phyloP scores from a whole-genome alignment of 2,113 vertebrate genomes.

The Toxotes chatareus region DNA sequence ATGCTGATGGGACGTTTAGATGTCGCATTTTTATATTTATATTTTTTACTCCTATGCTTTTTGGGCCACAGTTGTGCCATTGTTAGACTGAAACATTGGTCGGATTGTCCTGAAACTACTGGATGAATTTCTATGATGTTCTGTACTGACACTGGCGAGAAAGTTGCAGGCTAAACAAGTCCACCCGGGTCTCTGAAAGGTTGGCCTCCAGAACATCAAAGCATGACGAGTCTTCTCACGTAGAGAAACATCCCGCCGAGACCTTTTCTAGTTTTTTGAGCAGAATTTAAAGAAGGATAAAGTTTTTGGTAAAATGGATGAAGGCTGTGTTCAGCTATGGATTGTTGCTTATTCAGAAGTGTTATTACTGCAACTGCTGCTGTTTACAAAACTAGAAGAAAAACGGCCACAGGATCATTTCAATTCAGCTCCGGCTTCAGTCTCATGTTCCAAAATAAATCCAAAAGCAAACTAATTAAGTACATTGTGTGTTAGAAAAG shows the following conservation, averaged over 20 bases:
- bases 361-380: no score
- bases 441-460: no score
- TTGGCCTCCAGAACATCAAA: no score
- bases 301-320: not conserved
- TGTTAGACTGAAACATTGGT: not conserved
- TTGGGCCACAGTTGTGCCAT: not conserved
- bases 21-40: constrained; percentile 32
- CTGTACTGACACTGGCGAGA: not conserved
- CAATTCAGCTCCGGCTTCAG: no score
- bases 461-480: no score
- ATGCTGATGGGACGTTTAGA: constrained; percentile 60
- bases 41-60: constrained; percentile 20
- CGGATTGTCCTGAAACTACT: not conserved
- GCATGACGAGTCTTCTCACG: no score
- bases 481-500: no score
- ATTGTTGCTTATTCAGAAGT: no score
- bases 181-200: no score
- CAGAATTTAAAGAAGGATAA: not conserved
- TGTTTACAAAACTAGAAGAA: no score
- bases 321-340: not conserved
- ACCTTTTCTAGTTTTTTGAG: not conserved
- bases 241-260: not conserved
- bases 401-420: no score
- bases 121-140: not conserved
- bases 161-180: no score